Evolutionary conservation across 2,113 vertebrate species (phyloP).

Genomic region (Nerophis lumbriciformis): DNA sequence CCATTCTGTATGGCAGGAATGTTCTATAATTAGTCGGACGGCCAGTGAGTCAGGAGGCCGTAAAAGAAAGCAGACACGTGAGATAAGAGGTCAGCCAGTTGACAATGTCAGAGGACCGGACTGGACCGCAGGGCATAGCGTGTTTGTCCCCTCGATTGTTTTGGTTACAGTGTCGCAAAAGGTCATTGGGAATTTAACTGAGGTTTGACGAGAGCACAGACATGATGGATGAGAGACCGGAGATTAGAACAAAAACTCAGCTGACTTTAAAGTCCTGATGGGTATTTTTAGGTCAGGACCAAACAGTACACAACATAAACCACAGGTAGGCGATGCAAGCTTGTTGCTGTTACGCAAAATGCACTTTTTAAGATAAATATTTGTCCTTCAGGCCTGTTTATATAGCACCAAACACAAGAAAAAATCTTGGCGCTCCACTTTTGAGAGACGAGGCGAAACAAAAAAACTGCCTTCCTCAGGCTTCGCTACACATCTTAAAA

Average conservation of each 20-base stretch:
- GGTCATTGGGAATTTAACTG: constrained; percentile 34
- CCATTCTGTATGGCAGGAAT: constrained; percentile 63
- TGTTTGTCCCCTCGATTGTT: constrained; percentile 43
- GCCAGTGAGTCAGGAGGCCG: constrained; percentile 67
- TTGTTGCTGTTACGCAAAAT: too few relatives aligned
- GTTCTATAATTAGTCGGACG: constrained; percentile 68
- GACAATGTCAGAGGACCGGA: constrained; percentile 53
- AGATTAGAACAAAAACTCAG: constrained; percentile 55
- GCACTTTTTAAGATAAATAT: too few relatives aligned
- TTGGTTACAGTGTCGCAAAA: constrained; percentile 52
- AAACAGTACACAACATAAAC: background rate
- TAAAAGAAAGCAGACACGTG: constrained; percentile 67
- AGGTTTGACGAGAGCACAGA: constrained; percentile 20
- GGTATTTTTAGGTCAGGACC: constrained; percentile 32
- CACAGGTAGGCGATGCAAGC: background rate
- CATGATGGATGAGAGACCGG: constrained; percentile 36
- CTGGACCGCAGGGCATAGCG: too few relatives aligned
- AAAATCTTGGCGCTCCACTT: too few relatives aligned
- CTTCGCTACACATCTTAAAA: too few relatives aligned
- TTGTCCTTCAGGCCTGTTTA: too few relatives aligned
- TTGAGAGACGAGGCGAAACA: too few relatives aligned
- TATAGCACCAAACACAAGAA: too few relatives aligned
- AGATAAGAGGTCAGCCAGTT: constrained; percentile 61
- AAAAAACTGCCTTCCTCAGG: too few relatives aligned
- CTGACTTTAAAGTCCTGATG: constrained; percentile 22